phyloP scores from a whole-genome alignment of 2,113 vertebrate species.

The Misgurnus anguillicaudatus region DNA sequence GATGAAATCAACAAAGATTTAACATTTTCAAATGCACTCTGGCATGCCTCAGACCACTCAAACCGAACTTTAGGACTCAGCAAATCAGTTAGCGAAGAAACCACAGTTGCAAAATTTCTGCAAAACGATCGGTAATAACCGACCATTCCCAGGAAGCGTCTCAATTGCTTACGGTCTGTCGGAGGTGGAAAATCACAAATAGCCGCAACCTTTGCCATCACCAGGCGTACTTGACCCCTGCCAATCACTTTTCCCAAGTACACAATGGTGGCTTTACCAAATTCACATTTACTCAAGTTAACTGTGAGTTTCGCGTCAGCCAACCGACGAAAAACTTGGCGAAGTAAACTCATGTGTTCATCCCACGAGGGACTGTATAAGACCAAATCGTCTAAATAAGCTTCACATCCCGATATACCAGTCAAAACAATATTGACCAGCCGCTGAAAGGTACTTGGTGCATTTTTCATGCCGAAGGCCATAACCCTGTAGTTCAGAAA shows the following conservation, averaged over 20 bases:
- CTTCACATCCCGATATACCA: not conserved
- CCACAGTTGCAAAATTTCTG: not conserved
- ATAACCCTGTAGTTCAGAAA: not conserved
- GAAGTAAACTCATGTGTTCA: not conserved
- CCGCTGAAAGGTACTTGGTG: not conserved
- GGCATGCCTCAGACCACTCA: not conserved
- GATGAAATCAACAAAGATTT: not conserved
- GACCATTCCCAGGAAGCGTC: not conserved
- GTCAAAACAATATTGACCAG: not conserved
- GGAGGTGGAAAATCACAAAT: not conserved
- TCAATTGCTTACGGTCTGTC: not conserved
- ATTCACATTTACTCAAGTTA: not conserved
- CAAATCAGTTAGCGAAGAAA: not conserved
- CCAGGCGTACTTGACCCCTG: not conserved
- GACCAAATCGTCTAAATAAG: not conserved
- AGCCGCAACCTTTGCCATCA: not conserved
- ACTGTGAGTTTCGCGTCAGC: not conserved
- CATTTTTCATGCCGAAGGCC: not conserved
- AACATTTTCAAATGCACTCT: not conserved
- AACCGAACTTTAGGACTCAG: not conserved
- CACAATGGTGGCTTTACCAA: not conserved
- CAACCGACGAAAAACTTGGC: not conserved
- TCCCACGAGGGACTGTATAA: not conserved
- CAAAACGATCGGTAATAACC: not conserved
- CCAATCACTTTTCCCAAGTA: not conserved